These are phyloP conservation scores for Tribolium castaneum DNA, from an alignment of 1,140 invertebrate species.

Conservation along the genomic window DNA sequence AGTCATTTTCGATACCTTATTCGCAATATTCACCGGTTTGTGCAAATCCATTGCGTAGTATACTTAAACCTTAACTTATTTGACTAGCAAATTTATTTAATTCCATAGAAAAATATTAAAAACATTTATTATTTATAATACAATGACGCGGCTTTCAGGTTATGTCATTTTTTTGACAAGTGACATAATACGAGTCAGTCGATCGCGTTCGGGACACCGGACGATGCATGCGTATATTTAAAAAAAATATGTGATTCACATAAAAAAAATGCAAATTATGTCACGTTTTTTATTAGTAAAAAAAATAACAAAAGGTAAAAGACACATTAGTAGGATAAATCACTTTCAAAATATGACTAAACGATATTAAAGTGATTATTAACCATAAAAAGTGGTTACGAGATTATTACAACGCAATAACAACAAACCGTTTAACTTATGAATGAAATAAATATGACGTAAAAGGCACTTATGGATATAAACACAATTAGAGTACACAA, in stretches of 20 bases:
- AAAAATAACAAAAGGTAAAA: constrained; percentile 5
- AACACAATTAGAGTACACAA: constrained; percentile 10
- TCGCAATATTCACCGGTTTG: constrained; percentile 69
- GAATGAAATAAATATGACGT: neutral
- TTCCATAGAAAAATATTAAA: constrained; percentile 27
- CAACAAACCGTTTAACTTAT: constrained; percentile 4
- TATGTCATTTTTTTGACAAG: constrained; percentile 15
- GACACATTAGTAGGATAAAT: neutral
- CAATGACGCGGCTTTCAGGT: constrained; percentile 13
- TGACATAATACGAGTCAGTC: neutral
- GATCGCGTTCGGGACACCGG: neutral
- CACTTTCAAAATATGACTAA: constrained; percentile 5
- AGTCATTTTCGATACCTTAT: constrained; percentile 66
- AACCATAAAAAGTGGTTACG: neutral
- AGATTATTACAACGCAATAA: constrained; percentile 24
- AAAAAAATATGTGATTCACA: neutral
- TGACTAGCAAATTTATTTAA: neutral
- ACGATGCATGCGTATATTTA: neutral
- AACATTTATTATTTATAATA: constrained; percentile 28
- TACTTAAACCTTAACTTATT: constrained; percentile 2
- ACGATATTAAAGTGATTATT: constrained; percentile 8
- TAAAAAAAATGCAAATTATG: neutral
- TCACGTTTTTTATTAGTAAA: constrained; percentile 17
- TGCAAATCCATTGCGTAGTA: constrained; percentile 66
- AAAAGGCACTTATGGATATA: constrained; percentile 18